Evolutionary conservation across 64 coral and sea anemone genomes (phyloP).

Genomic region (Catalaphyllia jardinei): DNA sequence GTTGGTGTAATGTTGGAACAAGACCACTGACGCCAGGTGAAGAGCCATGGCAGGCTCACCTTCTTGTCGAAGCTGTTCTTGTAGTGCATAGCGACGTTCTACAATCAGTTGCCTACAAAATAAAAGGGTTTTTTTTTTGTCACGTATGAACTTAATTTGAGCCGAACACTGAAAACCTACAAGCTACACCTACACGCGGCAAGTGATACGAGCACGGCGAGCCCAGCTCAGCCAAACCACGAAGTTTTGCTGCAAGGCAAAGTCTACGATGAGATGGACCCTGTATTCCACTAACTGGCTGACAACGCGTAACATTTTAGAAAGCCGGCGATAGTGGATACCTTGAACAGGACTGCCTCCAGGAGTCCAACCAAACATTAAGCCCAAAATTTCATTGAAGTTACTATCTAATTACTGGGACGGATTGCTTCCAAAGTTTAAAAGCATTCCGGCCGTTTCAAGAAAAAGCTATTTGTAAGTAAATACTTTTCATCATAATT

Average conservation of each 20-base stretch:
- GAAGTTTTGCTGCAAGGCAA: too few species aligned
- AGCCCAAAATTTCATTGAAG: too few species aligned
- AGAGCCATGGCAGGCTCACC: constrained; percentile 95
- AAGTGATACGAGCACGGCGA: too few species aligned
- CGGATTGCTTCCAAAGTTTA: background rate
- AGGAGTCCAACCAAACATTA: too few species aligned
- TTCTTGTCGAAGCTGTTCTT: constrained; percentile 97
- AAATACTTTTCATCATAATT: too few species aligned
- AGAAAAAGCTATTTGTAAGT: too few species aligned
- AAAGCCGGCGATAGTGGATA: background rate
- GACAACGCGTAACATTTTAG: background rate
- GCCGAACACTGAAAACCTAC: background rate
- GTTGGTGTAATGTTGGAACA: constrained; percentile 91
- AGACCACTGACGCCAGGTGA: constrained; percentile 79
- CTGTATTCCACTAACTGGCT: too few species aligned
- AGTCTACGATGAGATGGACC: too few species aligned
- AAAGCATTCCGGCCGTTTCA: background rate
- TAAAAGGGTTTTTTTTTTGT: background rate
- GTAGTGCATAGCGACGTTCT: constrained; percentile 79
- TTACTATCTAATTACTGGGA: too few species aligned
- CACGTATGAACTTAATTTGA: background rate
- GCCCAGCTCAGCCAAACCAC: too few species aligned
- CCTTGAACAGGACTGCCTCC: too few species aligned
- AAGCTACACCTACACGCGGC: too few species aligned
- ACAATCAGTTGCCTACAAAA: constrained; percentile 69